These are phyloP conservation scores for Dallia pectoralis DNA, from an alignment of 2,797 vertebrate species.

Conservation along the genomic window DNA sequence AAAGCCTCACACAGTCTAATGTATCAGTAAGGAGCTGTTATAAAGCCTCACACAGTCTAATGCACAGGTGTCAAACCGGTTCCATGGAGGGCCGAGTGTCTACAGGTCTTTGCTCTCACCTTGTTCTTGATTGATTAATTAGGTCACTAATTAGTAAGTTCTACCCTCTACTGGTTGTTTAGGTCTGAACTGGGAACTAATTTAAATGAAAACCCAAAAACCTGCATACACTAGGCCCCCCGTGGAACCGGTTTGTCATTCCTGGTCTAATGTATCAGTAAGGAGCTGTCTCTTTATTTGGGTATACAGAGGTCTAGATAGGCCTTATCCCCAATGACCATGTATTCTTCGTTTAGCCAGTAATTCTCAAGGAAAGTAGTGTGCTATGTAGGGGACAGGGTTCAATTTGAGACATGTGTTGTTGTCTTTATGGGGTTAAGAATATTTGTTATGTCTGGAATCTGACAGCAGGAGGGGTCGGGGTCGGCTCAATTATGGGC, in stretches of 20 bases:
- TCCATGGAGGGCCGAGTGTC: too few species aligned
- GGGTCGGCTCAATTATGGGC: not conserved
- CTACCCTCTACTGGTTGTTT: too few species aligned
- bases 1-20: too few species aligned
- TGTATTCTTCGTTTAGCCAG: constrained; percentile 4
- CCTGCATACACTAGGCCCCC: too few species aligned
- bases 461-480: not conserved
- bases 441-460: constrained; percentile 61
- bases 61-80: too few species aligned
- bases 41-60: too few species aligned
- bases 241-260: constrained; percentile 63
- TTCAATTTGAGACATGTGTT: constrained; percentile 28
- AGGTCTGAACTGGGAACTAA: too few species aligned
- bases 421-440: constrained; percentile 58
- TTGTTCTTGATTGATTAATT: too few species aligned
- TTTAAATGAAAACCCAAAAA: too few species aligned
- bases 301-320: constrained; percentile 46
- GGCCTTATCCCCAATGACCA: constrained; percentile 20
- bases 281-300: constrained; percentile 63
- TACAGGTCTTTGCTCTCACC: too few species aligned
- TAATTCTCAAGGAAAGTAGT: not conserved
- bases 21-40: too few species aligned
- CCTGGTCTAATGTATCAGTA: constrained; percentile 54
- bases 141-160: too few species aligned
- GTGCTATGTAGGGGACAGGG: not conserved